phyloP scores from a whole-genome alignment of 1,140 invertebrate genomes.

The Euura lappo region DNA sequence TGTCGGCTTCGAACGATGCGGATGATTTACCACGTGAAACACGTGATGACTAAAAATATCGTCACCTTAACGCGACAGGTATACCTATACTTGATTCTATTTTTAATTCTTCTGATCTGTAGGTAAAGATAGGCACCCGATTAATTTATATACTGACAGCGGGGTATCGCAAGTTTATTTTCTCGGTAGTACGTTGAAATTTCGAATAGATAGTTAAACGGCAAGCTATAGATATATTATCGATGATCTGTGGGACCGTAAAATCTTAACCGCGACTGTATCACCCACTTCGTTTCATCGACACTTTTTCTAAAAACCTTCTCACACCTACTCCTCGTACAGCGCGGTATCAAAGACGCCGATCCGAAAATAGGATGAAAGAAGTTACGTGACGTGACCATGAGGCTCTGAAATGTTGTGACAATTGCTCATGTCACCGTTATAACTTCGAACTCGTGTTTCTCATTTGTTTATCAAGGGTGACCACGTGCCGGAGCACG shows the following conservation, averaged over 20 bases:
- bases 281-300: neutral
- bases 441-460: neutral
- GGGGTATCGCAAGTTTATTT: neutral
- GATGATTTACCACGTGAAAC: neutral
- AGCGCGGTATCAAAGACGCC: neutral
- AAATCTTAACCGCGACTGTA: neutral
- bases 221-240: neutral
- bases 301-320: neutral
- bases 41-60: neutral
- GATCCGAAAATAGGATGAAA: neutral
- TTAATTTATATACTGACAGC: neutral
- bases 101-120: neutral
- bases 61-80: neutral
- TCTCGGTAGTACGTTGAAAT: neutral
- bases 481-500: conserved; percentile 88
- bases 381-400: neutral
- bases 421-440: neutral
- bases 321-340: neutral
- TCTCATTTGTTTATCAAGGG: conserved; percentile 58
- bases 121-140: neutral
- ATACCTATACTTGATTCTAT: neutral
- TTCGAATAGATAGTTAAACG: neutral
- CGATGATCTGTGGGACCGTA: no score
- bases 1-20: neutral
- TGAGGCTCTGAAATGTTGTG: neutral